These are phyloP conservation scores for Ctenodactylus gundi DNA, from an alignment of 2,113 vertebrate genomes.

Conservation along the genomic window DNA sequence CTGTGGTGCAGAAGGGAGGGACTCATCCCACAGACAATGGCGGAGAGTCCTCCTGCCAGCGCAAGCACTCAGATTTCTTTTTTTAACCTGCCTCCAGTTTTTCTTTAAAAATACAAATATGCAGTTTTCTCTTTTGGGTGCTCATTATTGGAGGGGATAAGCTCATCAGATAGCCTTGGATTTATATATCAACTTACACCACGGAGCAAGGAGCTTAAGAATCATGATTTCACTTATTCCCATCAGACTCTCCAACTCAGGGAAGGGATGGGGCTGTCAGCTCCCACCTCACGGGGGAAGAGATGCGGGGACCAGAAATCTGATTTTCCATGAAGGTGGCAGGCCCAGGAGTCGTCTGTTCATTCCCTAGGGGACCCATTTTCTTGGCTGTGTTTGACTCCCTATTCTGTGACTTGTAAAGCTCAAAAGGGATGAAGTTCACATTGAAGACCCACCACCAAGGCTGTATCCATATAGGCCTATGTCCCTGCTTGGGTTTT, in stretches of 20 bases:
- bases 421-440: constrained; percentile 46
- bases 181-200: constrained; percentile 55
- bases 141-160: constrained; percentile 60
- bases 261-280: neutral
- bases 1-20: constrained; percentile 74
- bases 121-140: constrained; percentile 27
- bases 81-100: constrained; percentile 11
- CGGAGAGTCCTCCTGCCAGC: constrained; percentile 58
- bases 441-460: neutral
- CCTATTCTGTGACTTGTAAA: constrained; percentile 52
- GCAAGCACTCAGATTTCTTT: neutral
- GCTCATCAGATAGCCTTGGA: constrained; percentile 44
- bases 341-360: constrained; percentile 18
- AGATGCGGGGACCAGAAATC: neutral
- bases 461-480: neutral
- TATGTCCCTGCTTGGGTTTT: neutral
- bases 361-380: constrained; percentile 44
- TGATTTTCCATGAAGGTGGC: neutral
- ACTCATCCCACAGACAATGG: constrained; percentile 72
- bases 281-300: neutral
- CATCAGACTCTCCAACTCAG: neutral
- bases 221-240: constrained; percentile 50
- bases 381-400: constrained; percentile 21
- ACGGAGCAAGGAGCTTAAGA: constrained; percentile 51
- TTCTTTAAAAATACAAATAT: constrained; percentile 56